A percentile compares a stretch with the other conserved stretches of the same genome.
phyloP scores from a whole-genome alignment of 1,140 invertebrate genomes.

The Pristionchus pacificus region DNA sequence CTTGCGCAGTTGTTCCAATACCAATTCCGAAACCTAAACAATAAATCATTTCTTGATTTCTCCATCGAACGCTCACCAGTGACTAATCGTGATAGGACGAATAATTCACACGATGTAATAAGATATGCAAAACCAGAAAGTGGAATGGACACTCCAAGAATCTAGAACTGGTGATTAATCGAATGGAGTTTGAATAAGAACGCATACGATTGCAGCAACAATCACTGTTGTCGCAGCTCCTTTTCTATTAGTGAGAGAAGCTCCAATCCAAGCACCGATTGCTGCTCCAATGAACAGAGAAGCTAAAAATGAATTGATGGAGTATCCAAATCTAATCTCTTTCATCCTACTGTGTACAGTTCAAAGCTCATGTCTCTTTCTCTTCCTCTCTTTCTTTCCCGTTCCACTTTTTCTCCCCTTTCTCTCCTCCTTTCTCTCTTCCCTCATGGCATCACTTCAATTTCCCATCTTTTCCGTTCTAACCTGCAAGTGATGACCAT shows the following conservation, averaged over 20 bases:
- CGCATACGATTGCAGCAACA: not conserved
- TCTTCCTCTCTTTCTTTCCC: too few relatives aligned
- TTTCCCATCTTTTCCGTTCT: too few relatives aligned
- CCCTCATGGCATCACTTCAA: too few relatives aligned
- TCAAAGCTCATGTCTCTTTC: too few relatives aligned
- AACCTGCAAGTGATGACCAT: not conserved
- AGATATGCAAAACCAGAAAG: conserved; percentile 1
- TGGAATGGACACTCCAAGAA: not conserved
- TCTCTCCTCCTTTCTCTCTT: too few relatives aligned
- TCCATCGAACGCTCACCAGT: not conserved
- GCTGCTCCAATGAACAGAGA: conserved; percentile 26
- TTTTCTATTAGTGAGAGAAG: conserved; percentile 10
- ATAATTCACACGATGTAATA: conserved; percentile 10
- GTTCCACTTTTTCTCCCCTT: too few relatives aligned
- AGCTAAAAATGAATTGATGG: not conserved
- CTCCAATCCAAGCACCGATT: conserved; percentile 18
- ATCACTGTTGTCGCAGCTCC: conserved; percentile 16
- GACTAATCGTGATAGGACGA: conserved; percentile 22
- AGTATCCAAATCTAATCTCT: too few relatives aligned
- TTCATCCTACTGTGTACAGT: too few relatives aligned
- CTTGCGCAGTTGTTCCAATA: conserved; percentile 31
- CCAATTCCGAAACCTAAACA: conserved; percentile 26
- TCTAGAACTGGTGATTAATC: not conserved
- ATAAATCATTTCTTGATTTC: not conserved
- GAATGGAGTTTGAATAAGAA: conserved; percentile 6